Conservation (phyloP, 2,888 invertebrate genomes). For the Rutpela maculata region DNA sequence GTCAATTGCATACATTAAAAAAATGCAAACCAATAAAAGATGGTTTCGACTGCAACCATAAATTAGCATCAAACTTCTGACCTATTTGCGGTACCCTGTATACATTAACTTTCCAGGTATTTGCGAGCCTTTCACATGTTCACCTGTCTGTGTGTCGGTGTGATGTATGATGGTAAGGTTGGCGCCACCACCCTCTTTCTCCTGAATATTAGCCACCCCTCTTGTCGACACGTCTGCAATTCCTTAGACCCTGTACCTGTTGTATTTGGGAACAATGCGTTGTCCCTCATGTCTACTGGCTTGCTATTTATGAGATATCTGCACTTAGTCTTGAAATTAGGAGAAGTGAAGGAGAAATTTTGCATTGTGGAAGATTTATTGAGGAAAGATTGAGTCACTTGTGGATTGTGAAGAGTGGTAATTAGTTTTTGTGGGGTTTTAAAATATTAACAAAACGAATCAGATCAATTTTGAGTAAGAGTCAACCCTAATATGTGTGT, state of each 20-base stretch:
- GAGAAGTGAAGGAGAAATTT: conserved; percentile 21
- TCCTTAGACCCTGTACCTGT: conserved; percentile 32
- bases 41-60: neutral
- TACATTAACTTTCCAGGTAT: conserved; percentile 11
- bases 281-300: conserved; percentile 35
- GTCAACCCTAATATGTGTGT: neutral
- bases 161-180: conserved; percentile 50
- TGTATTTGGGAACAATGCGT: conserved; percentile 33
- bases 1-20: too few species aligned
- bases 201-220: conserved; percentile 29
- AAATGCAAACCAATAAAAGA: too few species aligned
- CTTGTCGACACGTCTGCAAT: conserved; percentile 26
- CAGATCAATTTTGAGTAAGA: neutral
- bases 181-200: conserved; percentile 44
- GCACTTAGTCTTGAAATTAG: conserved; percentile 33
- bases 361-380: conserved; percentile 8
- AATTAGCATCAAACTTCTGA: neutral
- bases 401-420: neutral
- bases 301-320: conserved; percentile 43
- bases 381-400: conserved; percentile 16
- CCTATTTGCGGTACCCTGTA: conserved; percentile 3
- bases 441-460: neutral
- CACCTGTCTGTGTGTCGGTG: conserved; percentile 49
- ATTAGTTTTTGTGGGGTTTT: neutral
- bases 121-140: conserved; percentile 31